Base-by-base conservation (phyloP, 2,113 vertebrate species). In the Megaleporinus macrocephalus region DNA sequence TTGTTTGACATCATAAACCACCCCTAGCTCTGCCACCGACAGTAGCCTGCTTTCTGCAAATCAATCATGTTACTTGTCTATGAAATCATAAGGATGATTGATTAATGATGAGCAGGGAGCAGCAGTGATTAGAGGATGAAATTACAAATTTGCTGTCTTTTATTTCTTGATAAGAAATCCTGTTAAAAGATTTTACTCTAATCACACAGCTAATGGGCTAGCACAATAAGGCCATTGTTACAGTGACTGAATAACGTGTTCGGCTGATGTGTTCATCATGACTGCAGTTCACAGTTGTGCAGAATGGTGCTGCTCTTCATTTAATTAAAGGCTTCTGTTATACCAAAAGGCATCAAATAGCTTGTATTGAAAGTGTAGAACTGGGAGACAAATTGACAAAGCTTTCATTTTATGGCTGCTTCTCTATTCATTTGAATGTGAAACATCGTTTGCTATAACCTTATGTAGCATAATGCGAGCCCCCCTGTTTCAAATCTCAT, bases 1-100 rank as follows among this genome's bases (percentile, higher is more conserved):
- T 76, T 59, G 59, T 68, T 61, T 33, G 44, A 26, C 11, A 63
- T 44, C 27, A n/a, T 81, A 74, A 84, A 63, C 63, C 12, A 47
- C 33, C 44, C 57, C 49, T 78, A 26, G 16, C 16, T 51, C 24
- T 69, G 6, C 4, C 44, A 2, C 22, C 68, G 44, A 55, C 16
- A 49, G 13, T 16, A 72, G n/a, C 47, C 15, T 36, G n/a, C 15
- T 70, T 22, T 44, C 18, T 10, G 26, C 0, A 70, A 84, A 74
- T 55, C 33, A 49, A 24, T 36, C 18, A 27, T 72, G 14, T 63
- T 49, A 4, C 7, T 36, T 36, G 36, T 77, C 20, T 77, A 15
- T 29, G 24, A 57, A 27, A 59, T 69, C 4, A 70, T 36, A 41
- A 15, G 30, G 30, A 57, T 3, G 57, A 61, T 26, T 70, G 33